Conservation (phyloP, 1,140 invertebrate genomes). For the Leptinotarsa defecta region DNA sequence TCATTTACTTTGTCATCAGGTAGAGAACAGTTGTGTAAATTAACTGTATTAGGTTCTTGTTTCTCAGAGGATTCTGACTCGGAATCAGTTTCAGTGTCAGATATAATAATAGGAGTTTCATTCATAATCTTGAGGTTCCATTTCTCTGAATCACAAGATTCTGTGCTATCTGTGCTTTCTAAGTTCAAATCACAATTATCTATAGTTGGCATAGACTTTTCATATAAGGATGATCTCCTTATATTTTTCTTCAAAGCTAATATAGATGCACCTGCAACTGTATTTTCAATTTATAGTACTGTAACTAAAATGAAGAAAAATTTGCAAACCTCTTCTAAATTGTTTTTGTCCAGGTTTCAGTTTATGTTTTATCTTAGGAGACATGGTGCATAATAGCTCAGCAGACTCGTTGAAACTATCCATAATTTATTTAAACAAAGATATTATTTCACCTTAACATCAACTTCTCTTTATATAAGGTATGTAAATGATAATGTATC, state of each 20-base stretch:
- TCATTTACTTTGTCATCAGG: slow-evolving; percentile 31
- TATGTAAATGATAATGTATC: no score
- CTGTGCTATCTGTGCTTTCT: slow-evolving; percentile 31
- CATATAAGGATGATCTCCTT: slow-evolving; percentile 42
- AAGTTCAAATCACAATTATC: slow-evolving; percentile 36
- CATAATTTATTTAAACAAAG: background rate
- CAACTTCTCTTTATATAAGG: no score
- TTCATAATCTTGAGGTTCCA: slow-evolving; percentile 17
- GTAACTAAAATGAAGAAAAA: background rate
- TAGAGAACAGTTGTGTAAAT: slow-evolving; percentile 12
- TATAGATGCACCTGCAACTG: slow-evolving; percentile 40
- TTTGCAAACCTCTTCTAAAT: slow-evolving; percentile 38
- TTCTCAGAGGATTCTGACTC: no score
- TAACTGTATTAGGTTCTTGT: no score
- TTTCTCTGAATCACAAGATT: slow-evolving; percentile 19
- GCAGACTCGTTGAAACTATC: slow-evolving; percentile 32
- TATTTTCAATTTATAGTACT: slow-evolving; percentile 11
- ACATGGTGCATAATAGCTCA: slow-evolving; percentile 45
- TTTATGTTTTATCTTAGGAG: slow-evolving; percentile 38
- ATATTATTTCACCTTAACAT: no score
- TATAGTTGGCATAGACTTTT: slow-evolving; percentile 32
- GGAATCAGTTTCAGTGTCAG: slow-evolving; percentile 28
- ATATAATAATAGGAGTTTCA: slow-evolving; percentile 29
- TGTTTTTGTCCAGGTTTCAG: slow-evolving; percentile 28
- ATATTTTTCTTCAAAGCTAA: slow-evolving; percentile 48